Conservation (phyloP, 2,113 vertebrate genomes). For the Lepus americanus region DNA sequence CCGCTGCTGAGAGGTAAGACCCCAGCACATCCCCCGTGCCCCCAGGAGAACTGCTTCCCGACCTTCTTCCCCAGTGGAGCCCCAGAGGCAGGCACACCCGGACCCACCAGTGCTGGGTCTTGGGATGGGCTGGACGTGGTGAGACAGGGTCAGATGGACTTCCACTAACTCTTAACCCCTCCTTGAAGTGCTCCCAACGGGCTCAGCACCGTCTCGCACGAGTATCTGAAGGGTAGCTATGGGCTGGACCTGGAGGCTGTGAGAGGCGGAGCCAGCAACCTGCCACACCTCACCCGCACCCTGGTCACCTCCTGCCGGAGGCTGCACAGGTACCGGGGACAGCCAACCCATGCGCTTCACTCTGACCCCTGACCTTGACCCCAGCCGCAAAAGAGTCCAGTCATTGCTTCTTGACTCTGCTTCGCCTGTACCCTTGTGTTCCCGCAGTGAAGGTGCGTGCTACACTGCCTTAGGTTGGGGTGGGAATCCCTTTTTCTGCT, state of each 20-base stretch:
- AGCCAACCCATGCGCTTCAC: background rate
- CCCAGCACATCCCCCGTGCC: background rate
- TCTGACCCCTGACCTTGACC: slow-evolving; percentile 2
- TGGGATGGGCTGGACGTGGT: background rate
- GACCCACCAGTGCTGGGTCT: background rate
- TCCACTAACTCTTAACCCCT: slow-evolving; percentile 46
- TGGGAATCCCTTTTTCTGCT: background rate
- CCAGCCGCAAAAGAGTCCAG: background rate
- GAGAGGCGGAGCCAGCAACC: slow-evolving; percentile 91
- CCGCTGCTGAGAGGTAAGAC: slow-evolving; percentile 91
- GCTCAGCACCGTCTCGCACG: slow-evolving; percentile 94
- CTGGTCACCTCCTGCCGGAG: slow-evolving; percentile 94
- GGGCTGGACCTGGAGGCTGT: slow-evolving; percentile 96
- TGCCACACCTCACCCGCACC: slow-evolving; percentile 96
- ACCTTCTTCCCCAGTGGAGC: background rate
- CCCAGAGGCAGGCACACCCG: background rate
- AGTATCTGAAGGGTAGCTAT: slow-evolving; percentile 97
- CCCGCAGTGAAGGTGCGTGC: background rate
- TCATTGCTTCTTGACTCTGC: background rate
- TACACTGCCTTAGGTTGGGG: background rate
- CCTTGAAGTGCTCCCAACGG: slow-evolving; percentile 91
- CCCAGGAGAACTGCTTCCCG: slow-evolving; percentile 70
- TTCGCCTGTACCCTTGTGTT: background rate
- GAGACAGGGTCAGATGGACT: background rate
- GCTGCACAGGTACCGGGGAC: slow-evolving; percentile 92